A percentile compares a stretch with the other conserved stretches of the same genome.
phyloP scores from a whole-genome alignment of 1,140 invertebrate species.

The Drosophila orosa region DNA sequence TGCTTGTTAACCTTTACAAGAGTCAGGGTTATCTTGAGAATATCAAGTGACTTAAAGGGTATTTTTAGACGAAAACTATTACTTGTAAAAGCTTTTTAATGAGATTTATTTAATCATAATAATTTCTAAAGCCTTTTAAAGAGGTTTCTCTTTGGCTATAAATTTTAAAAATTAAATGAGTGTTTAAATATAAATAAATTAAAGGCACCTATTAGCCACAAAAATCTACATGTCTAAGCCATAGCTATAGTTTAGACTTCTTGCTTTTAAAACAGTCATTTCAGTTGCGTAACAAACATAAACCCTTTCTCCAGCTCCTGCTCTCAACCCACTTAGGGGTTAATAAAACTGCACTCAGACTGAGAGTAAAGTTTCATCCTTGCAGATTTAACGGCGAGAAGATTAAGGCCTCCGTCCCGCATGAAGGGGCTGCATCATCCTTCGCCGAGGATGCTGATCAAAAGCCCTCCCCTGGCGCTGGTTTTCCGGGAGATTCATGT shows the following conservation, averaged over 20 bases:
- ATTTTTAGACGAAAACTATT: background rate
- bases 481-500: constrained; percentile 2
- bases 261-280: background rate
- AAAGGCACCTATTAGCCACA: background rate
- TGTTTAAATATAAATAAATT: background rate
- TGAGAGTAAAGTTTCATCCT: constrained; percentile 1
- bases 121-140: background rate
- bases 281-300: constrained; percentile 1
- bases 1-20: background rate
- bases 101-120: background rate
- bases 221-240: too few relatives aligned
- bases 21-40: background rate
- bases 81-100: too few relatives aligned
- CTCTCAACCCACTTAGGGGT: background rate
- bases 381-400: constrained; percentile 9
- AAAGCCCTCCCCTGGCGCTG: background rate
- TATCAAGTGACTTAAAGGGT: background rate
- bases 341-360: constrained; percentile 5
- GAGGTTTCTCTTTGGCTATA: background rate
- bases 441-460: background rate
- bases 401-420: background rate
- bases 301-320: background rate
- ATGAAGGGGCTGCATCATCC: background rate
- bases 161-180: background rate
- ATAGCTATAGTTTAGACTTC: background rate